Percentiles rank a stretch among this genome's conserved stretches.
phyloP scores from a whole-genome alignment of 53 echinoderm and acorn worm genomes.

The Crossaster papposus region DNA sequence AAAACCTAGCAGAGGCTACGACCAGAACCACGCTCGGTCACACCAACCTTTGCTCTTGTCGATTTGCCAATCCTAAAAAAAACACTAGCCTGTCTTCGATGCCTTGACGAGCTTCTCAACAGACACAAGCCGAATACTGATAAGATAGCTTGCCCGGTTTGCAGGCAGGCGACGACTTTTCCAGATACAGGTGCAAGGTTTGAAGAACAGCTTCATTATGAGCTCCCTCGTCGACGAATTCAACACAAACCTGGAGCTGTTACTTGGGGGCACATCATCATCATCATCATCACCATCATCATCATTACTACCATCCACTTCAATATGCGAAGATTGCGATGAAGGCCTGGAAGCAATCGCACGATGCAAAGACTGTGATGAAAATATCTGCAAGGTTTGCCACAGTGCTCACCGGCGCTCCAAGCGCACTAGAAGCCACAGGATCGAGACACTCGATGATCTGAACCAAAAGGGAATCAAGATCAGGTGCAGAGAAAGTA shows the following conservation, averaged over 20 bases:
- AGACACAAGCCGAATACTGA: neutral
- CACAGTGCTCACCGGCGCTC: neutral
- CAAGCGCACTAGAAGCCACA: neutral
- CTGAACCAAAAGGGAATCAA: neutral
- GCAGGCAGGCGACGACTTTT: neutral
- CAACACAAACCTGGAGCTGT: neutral
- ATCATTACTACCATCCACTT: no score
- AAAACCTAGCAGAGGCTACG: neutral
- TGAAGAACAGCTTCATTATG: neutral
- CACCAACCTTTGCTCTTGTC: constrained; percentile 13
- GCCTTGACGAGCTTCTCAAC: constrained; percentile 4
- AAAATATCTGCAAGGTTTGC: neutral
- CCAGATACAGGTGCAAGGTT: neutral
- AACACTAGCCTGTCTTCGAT: neutral
- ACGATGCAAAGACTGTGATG: neutral
- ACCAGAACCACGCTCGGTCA: neutral
- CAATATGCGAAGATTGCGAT: neutral
- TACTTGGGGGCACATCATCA: neutral
- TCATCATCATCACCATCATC: no score
- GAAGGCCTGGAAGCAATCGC: neutral
- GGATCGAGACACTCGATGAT: neutral
- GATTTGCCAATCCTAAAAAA: neutral
- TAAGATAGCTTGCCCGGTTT: neutral
- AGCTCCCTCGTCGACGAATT: constrained; percentile 12
- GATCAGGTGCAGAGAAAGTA: neutral